phyloP scores from a whole-genome alignment of 2,888 invertebrate genomes.

The Drosophila histrio region DNA sequence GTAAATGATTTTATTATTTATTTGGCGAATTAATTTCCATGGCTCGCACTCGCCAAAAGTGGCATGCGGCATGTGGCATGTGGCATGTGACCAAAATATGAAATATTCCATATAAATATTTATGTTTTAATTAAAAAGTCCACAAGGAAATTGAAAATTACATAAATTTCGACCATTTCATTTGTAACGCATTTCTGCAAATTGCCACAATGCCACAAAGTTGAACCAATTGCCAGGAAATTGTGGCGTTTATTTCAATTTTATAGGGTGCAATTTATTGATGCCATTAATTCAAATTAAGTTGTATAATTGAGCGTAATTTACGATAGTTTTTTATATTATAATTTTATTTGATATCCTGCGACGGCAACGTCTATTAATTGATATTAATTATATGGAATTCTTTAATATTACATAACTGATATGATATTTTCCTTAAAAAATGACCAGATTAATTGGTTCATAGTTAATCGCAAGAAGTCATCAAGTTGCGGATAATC shows the following conservation, averaged over 20 bases:
- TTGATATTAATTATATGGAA: conserved; percentile 1
- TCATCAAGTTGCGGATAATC: conserved; percentile 33
- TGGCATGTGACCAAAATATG: conserved; percentile 37
- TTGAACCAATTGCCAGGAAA: conserved; percentile 29
- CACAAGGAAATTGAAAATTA: conserved; percentile 74
- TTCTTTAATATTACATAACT: background rate
- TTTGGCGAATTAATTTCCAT: conserved; percentile 75
- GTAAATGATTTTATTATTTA: conserved; percentile 79
- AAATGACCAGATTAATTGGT: conserved; percentile 38
- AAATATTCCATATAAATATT: conserved; percentile 78
- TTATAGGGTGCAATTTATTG: conserved; percentile 69
- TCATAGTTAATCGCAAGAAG: conserved; percentile 22
- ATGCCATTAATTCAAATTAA: conserved; percentile 62
- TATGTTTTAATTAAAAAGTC: conserved; percentile 78
- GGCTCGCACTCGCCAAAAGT: conserved; percentile 21
- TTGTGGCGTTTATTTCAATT: conserved; percentile 49
- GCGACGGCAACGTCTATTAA: background rate
- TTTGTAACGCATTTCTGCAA: conserved; percentile 43
- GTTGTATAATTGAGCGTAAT: conserved; percentile 42
- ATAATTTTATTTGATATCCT: background rate
- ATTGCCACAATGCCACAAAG: background rate
- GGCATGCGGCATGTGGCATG: conserved; percentile 5
- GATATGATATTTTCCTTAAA: background rate
- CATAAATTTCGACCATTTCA: conserved; percentile 54
- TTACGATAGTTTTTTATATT: conserved; percentile 8